phyloP scores from a whole-genome alignment of 2,113 vertebrate genomes.

The Amazona vittata region DNA sequence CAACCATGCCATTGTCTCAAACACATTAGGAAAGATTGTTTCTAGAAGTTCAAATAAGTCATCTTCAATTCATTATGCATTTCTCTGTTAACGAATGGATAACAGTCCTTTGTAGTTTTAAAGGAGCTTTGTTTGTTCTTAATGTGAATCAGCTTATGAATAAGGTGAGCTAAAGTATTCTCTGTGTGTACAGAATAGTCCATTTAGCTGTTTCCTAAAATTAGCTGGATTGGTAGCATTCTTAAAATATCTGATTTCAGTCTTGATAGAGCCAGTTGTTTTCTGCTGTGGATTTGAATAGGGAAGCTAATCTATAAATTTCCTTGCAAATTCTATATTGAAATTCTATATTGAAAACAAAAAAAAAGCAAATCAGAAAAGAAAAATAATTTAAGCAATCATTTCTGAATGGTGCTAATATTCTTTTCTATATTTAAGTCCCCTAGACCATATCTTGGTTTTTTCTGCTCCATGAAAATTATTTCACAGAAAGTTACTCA shows the following conservation, averaged over 20 bases:
- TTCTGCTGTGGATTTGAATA: neutral
- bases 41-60: neutral
- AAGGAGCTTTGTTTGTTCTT: neutral
- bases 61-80: neutral
- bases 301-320: neutral
- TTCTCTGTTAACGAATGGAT: neutral
- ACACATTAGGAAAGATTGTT: neutral
- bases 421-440: neutral
- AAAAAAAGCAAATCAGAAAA: neutral
- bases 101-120: neutral
- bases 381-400: neutral
- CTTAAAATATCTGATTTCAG: neutral
- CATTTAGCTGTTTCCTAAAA: slow-evolving; percentile 2
- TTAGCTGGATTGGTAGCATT: neutral
- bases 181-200: neutral
- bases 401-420: neutral
- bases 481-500: neutral
- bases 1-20: neutral
- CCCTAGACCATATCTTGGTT: neutral
- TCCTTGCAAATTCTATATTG: neutral
- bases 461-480: neutral
- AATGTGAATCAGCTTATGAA: neutral
- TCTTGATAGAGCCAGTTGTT: neutral
- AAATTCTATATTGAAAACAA: neutral
- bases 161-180: neutral